phyloP scores from a whole-genome alignment of 2,797 vertebrate genomes.

The Myiotriccus ornatus region DNA sequence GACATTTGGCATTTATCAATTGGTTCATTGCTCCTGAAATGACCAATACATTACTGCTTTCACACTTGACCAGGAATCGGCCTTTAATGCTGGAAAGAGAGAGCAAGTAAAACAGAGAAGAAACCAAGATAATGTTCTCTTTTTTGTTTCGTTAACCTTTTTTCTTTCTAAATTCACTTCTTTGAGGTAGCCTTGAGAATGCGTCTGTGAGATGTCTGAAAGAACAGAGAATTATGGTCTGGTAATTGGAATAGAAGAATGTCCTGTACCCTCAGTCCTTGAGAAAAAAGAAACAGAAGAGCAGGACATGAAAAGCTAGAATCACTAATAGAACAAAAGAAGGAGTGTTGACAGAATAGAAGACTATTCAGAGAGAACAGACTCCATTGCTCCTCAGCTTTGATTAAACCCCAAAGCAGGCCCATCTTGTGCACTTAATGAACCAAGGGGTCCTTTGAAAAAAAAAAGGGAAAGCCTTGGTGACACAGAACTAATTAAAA shows the following conservation, averaged over 20 bases:
- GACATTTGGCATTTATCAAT: not conserved
- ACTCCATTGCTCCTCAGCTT: not conserved
- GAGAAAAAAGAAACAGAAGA: not conserved
- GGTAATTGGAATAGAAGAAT: not conserved
- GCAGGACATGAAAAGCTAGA: not conserved
- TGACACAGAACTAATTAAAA: not conserved
- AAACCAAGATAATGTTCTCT: not conserved
- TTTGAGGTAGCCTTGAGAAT: not conserved
- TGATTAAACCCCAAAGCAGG: not conserved
- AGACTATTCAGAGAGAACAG: not conserved
- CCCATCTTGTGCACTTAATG: not conserved
- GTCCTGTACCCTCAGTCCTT: not conserved
- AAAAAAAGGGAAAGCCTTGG: not conserved
- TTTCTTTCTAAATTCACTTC: not conserved
- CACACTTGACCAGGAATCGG: not conserved
- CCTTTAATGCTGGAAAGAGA: not conserved
- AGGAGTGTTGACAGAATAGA: not conserved
- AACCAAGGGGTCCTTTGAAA: not conserved
- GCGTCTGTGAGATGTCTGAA: not conserved
- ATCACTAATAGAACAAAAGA: not conserved
- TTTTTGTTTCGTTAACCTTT: not conserved
- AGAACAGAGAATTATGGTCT: not conserved
- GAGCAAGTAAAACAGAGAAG: not conserved
- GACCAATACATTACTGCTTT: not conserved
- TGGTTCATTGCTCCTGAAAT: not conserved